Evolutionary conservation across 2,113 vertebrate species (phyloP).

Genomic region (Haliaeetus leucogaster): DNA sequence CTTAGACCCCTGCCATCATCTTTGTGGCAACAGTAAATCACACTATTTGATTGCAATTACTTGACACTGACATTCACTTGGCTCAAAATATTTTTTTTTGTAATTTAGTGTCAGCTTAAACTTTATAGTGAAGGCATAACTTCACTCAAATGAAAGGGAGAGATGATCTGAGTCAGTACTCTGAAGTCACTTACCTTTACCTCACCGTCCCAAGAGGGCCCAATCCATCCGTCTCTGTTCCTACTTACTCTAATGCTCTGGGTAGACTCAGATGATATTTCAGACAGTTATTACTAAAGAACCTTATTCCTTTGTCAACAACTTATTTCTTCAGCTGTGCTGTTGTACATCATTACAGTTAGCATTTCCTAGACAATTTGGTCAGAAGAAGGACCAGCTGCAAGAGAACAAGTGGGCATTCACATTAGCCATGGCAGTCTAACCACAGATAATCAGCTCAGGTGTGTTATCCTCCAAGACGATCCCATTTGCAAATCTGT

Average conservation of each 20-base stretch:
- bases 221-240: background rate
- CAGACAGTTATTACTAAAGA: background rate
- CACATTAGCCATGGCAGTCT: background rate
- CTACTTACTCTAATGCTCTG: background rate
- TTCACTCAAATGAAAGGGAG: background rate
- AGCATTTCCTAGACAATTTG: background rate
- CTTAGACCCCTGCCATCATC: background rate
- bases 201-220: background rate
- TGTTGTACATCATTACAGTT: background rate
- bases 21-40: background rate
- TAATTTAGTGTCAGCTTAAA: background rate
- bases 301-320: background rate
- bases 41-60: background rate
- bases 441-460: background rate
- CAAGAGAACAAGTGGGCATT: background rate
- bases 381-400: background rate
- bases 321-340: background rate
- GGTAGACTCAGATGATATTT: background rate
- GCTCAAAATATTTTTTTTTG: background rate
- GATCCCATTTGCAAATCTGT: background rate
- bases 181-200: background rate
- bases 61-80: background rate
- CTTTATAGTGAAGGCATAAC: background rate
- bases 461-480: background rate
- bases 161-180: background rate